A percentile compares a stretch with the other conserved stretches of the same genome.
phyloP scores from a whole-genome alignment of 2,888 invertebrate genomes.

The Artemia sp. region DNA sequence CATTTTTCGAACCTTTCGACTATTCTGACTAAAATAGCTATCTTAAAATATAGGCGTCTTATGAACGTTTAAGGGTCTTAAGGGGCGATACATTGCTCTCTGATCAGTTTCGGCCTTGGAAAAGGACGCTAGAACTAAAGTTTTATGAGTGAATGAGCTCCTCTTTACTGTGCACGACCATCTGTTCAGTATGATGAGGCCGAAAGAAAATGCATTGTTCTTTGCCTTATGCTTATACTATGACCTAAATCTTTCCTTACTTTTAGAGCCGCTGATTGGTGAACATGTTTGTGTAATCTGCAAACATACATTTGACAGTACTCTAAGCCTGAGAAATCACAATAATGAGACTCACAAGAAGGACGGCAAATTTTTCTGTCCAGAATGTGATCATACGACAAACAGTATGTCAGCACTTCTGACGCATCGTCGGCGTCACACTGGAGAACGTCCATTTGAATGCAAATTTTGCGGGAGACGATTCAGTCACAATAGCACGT shows the following conservation, averaged over 20 bases:
- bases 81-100: no score
- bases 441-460: constrained; percentile 13
- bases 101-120: no score
- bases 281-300: not conserved
- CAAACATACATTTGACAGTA: not conserved
- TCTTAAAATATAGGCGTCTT: no score
- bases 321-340: not conserved
- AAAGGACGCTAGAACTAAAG: no score
- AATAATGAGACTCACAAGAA: not conserved
- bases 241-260: not conserved
- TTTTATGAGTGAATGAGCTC: no score
- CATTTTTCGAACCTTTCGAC: no score
- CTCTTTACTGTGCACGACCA: no score
- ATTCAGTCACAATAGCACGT: not conserved
- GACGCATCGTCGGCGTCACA: constrained; percentile 1
- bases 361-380: not conserved
- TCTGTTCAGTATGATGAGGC: no score
- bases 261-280: not conserved
- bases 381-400: not conserved
- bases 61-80: no score
- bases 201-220: no score
- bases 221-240: no score
- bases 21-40: no score
- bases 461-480: constrained; percentile 10
- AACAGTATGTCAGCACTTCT: constrained; percentile 8